Conservation (phyloP, 2,888 invertebrate species). For the Frankliniella fusca region DNA sequence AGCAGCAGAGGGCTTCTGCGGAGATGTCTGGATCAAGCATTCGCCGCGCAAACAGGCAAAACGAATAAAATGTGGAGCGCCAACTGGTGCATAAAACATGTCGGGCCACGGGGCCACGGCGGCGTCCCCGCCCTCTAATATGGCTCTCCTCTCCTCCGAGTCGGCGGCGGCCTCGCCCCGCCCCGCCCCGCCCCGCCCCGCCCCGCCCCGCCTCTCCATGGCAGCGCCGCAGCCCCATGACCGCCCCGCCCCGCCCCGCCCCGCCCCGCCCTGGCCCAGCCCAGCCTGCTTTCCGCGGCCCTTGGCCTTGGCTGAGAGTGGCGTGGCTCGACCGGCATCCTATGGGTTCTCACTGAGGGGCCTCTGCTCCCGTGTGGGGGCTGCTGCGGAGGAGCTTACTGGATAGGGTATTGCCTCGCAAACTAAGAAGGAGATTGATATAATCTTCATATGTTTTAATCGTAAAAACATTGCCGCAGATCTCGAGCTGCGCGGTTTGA, state of each 20-base stretch:
- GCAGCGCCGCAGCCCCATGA: not conserved
- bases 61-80: not conserved
- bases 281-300: too few species aligned
- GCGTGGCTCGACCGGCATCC: too few species aligned
- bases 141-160: not conserved
- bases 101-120: not conserved
- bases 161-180: not conserved
- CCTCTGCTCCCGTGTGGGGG: too few species aligned
- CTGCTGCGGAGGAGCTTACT: too few species aligned
- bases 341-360: too few species aligned
- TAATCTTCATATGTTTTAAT: too few species aligned
- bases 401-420: too few species aligned
- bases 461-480: too few species aligned
- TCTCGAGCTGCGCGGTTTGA: too few species aligned
- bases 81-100: constrained; percentile 10
- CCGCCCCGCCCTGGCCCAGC: not conserved
- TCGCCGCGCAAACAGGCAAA: not conserved
- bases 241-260: not conserved
- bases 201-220: not conserved
- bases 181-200: not conserved
- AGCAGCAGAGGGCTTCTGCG: not conserved
- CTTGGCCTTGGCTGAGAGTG: too few species aligned
- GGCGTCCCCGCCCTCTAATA: not conserved
- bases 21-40: not conserved
- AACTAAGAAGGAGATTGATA: too few species aligned